phyloP scores from a whole-genome alignment of 2,797 vertebrate genomes.

The Sebastes nivosus region DNA sequence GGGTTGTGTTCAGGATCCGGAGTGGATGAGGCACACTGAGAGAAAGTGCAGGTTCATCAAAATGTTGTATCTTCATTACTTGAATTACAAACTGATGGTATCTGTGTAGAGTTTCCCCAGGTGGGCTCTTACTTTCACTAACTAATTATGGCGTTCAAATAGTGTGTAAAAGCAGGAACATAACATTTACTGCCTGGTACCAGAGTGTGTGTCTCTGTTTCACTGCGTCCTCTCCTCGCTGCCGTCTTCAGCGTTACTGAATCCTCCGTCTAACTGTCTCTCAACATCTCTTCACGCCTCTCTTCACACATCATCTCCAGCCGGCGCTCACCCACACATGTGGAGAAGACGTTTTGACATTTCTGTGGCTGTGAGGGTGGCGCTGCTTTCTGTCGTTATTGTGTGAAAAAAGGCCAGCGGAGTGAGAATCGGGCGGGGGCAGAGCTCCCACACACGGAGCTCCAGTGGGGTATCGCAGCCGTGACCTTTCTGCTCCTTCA shows the following conservation, averaged over 20 bases:
- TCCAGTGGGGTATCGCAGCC: slow-evolving; percentile 40
- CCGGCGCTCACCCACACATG: slow-evolving; percentile 19
- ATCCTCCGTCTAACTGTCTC: neutral
- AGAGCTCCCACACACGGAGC: slow-evolving; percentile 41
- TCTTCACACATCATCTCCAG: slow-evolving; percentile 8
- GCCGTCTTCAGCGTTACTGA: neutral
- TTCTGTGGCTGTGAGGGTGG: slow-evolving; percentile 9
- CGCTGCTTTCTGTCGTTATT: slow-evolving; percentile 1
- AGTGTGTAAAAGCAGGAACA: neutral
- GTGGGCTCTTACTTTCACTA: neutral
- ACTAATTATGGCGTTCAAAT: neutral
- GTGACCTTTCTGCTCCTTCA: slow-evolving; percentile 60
- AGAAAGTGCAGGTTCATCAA: neutral
- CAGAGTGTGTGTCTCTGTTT: neutral
- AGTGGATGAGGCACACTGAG: neutral
- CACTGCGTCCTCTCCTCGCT: neutral
- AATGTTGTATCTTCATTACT: neutral
- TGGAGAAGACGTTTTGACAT: slow-evolving; percentile 36
- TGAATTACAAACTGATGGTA: neutral
- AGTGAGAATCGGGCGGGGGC: slow-evolving; percentile 25
- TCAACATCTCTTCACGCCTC: slow-evolving; percentile 11
- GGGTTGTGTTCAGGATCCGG: neutral
- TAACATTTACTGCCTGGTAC: neutral
- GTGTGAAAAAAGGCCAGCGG: slow-evolving; percentile 41
- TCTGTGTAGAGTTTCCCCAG: neutral